Conservation (phyloP, 2,113 vertebrate species). For the Sceloporus tristichus region DNA sequence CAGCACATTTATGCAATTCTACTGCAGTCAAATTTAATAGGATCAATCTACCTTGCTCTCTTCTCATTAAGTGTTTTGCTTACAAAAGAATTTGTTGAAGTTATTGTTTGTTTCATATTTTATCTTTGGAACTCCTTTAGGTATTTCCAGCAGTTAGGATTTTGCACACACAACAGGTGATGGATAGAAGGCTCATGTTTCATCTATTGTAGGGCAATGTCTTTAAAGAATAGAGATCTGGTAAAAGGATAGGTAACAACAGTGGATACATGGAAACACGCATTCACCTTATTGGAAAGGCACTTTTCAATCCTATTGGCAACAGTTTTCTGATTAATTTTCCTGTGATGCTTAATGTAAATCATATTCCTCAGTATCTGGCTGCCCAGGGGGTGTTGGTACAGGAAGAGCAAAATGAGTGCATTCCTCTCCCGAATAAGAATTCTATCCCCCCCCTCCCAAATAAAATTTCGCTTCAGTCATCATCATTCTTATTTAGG, state of each 20-base stretch:
- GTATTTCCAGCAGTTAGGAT: constrained; percentile 14
- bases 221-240: constrained; percentile 2
- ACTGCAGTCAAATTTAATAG: constrained; percentile 33
- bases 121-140: neutral
- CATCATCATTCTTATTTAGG: no score
- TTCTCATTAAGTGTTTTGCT: neutral
- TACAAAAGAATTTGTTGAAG: neutral
- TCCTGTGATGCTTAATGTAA: neutral
- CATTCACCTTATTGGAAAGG: neutral
- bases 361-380: neutral
- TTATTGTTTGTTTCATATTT: neutral
- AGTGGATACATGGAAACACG: neutral
- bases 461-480: no score
- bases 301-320: neutral
- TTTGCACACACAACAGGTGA: neutral
- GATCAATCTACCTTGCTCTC: constrained; percentile 38
- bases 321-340: neutral
- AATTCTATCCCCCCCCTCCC: no score
- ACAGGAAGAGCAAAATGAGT: no score
- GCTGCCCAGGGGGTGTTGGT: neutral
- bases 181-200: neutral
- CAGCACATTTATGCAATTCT: constrained; percentile 20
- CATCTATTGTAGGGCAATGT: neutral
- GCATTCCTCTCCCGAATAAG: no score
- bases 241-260: neutral